These are phyloP conservation scores for Copidosoma aretas DNA, from an alignment of 2,888 invertebrate genomes.

Conservation along the genomic window DNA sequence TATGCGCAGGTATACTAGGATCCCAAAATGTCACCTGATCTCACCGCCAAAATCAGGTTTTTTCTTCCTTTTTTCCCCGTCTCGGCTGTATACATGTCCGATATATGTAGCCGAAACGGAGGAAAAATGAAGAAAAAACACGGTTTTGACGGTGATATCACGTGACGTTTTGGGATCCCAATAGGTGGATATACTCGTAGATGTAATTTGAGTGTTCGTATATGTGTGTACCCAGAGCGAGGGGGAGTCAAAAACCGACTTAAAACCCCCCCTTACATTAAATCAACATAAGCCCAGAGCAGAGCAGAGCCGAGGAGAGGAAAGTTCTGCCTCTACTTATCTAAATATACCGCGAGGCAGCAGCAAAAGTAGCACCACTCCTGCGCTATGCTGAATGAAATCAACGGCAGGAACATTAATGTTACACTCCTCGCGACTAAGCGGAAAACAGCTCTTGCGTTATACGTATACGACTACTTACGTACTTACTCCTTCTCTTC, in stretches of 20 bases:
- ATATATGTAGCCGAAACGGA: no score
- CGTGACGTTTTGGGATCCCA: no score
- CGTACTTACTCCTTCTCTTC: background rate
- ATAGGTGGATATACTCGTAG: no score
- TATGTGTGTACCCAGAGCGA: background rate
- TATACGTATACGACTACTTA: background rate
- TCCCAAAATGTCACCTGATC: no score
- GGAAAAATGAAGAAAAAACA: no score
- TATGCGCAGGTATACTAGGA: no score
- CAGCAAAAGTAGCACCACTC: background rate
- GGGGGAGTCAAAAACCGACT: background rate
- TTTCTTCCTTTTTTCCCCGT: no score
- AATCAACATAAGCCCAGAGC: background rate
- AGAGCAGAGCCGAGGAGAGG: background rate
- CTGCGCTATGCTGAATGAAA: background rate
- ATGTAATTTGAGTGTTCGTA: background rate
- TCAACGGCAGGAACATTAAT: constrained; percentile 17
- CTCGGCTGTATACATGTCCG: no score
- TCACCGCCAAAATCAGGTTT: no score
- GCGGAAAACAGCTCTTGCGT: constrained; percentile 3
- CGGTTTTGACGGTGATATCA: no score
- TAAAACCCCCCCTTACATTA: background rate
- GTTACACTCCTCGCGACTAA: background rate
- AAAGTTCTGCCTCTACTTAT: constrained; percentile 2
- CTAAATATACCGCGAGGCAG: no score